phyloP scores from a whole-genome alignment of 2,888 invertebrate species.

The Melinaea marsaeus region DNA sequence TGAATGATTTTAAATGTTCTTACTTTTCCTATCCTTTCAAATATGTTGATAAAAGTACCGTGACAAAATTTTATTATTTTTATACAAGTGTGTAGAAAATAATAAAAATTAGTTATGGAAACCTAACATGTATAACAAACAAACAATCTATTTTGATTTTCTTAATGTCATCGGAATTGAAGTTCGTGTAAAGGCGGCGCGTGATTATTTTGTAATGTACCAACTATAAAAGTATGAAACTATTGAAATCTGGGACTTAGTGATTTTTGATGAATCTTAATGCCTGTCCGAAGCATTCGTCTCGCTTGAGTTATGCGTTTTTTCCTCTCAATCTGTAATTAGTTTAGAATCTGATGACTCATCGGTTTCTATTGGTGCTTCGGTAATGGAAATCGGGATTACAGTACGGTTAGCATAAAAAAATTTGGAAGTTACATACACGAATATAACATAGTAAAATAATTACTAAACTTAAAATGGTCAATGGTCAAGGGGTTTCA shows the following conservation, averaged over 20 bases:
- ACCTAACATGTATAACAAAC: too few relatives aligned
- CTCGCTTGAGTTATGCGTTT: conserved; percentile 59
- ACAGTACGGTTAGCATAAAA: conserved; percentile 45
- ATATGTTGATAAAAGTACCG: too few relatives aligned
- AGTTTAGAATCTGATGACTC: conserved; percentile 76
- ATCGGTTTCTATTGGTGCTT: conserved; percentile 70
- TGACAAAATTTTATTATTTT: too few relatives aligned
- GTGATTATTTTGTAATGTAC: not conserved
- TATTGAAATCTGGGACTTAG: conserved; percentile 37
- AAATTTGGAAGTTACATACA: conserved; percentile 14
- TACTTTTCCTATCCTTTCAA: conserved; percentile 13
- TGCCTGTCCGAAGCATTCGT: conserved; percentile 54
- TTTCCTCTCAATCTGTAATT: conserved; percentile 65
- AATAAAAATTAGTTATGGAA: conserved; percentile 3
- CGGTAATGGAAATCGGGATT: conserved; percentile 48
- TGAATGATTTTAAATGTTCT: conserved; percentile 19
- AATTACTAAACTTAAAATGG: too few relatives aligned
- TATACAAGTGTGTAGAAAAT: too few relatives aligned
- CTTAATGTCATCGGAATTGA: too few relatives aligned
- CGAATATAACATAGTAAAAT: not conserved
- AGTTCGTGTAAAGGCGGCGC: too few relatives aligned
- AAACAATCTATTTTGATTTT: too few relatives aligned
- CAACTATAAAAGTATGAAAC: conserved; percentile 23
- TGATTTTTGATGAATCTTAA: conserved; percentile 57
- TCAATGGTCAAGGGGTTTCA: too few relatives aligned